These are phyloP conservation scores for Sceloporus tristichus DNA, from an alignment of 2,113 vertebrate genomes.

Conservation along the genomic window DNA sequence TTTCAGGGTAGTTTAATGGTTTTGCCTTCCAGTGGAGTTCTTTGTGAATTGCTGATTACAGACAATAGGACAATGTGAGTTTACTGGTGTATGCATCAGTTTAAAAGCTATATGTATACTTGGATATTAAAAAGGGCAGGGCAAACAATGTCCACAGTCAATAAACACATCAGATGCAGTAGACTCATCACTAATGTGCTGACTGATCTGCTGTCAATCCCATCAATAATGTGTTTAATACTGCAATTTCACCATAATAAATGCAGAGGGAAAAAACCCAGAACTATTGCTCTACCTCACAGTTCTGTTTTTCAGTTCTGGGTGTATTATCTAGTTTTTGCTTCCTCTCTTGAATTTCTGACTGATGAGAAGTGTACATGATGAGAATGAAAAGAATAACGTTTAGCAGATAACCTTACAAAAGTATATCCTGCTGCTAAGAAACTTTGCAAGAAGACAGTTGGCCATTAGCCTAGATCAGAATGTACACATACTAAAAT, in stretches of 20 bases:
- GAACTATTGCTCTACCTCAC: not conserved
- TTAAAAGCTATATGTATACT: too few species aligned
- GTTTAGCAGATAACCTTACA: not conserved
- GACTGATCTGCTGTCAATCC: not conserved
- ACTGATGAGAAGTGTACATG: not conserved
- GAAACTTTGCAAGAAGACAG: conserved; percentile 1
- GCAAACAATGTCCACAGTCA: too few species aligned
- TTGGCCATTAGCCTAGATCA: not conserved
- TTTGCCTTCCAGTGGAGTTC: too few species aligned
- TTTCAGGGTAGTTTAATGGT: too few species aligned
- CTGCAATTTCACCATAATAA: not conserved
- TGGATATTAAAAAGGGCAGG: too few species aligned
- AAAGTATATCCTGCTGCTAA: not conserved
- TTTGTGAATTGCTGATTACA: too few species aligned
- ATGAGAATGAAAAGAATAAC: not conserved
- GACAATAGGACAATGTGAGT: too few species aligned
- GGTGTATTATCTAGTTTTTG: not conserved
- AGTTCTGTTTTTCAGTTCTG: not conserved
- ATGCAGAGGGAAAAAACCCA: not conserved
- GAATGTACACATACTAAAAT: not conserved
- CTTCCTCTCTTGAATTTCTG: not conserved
- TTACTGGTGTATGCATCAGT: too few species aligned
- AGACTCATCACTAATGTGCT: too few species aligned
- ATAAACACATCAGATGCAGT: too few species aligned
- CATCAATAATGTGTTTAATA: not conserved